Conservation (phyloP, 2,797 vertebrate genomes). For the Pseudochirops cupreus region DNA sequence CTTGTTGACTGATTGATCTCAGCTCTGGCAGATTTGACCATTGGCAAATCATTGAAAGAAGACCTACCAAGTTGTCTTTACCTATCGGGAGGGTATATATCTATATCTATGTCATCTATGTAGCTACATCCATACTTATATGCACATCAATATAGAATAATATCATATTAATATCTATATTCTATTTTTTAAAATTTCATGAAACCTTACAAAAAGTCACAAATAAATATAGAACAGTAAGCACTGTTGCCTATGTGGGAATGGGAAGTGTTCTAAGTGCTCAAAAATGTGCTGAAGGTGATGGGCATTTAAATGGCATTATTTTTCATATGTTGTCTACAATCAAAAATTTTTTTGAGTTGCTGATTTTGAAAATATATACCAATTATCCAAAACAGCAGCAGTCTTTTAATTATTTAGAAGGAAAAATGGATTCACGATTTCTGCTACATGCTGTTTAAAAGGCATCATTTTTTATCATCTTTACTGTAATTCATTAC, state of each 20-base stretch:
- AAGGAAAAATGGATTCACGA: slow-evolving; percentile 37
- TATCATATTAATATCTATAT: too few relatives aligned
- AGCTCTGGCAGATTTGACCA: too few relatives aligned
- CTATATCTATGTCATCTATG: too few relatives aligned
- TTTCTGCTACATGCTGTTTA: not conserved
- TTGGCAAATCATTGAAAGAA: too few relatives aligned
- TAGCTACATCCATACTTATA: too few relatives aligned
- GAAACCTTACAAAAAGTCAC: not conserved
- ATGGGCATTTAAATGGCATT: slow-evolving; percentile 33
- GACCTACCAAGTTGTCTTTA: too few relatives aligned
- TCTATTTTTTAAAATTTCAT: not conserved
- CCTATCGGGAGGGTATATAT: too few relatives aligned
- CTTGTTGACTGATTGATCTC: too few relatives aligned
- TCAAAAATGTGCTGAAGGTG: slow-evolving; percentile 7
- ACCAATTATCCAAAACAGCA: slow-evolving; percentile 41
- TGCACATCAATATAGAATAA: too few relatives aligned
- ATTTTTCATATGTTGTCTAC: slow-evolving; percentile 52
- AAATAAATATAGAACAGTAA: not conserved
- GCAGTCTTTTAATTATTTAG: slow-evolving; percentile 57
- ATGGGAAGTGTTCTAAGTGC: not conserved
- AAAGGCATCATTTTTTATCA: slow-evolving; percentile 49
- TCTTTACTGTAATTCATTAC: slow-evolving; percentile 26
- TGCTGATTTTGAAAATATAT: slow-evolving; percentile 56
- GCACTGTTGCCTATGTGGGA: not conserved
- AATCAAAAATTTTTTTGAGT: slow-evolving; percentile 52